These are phyloP conservation scores for Habropoda laboriosa DNA, from an alignment of 1,140 invertebrate species.

Conservation along the genomic window DNA sequence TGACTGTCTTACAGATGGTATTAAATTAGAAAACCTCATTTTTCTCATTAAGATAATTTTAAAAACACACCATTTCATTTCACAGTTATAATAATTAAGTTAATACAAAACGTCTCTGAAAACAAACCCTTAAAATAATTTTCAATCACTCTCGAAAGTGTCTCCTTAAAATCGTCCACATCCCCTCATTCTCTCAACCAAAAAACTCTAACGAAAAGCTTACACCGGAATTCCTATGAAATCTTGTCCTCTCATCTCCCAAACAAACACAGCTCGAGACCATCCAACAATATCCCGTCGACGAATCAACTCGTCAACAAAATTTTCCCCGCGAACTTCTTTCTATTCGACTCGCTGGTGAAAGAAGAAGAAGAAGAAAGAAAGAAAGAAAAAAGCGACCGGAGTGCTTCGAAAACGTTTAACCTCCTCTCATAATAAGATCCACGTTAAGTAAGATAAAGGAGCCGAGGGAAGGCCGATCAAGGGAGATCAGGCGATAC, in stretches of 20 bases:
- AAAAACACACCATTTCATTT: too few relatives aligned
- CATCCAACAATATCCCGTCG: neutral
- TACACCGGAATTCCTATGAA: neutral
- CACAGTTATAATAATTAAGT: too few relatives aligned
- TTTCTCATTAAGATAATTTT: too few relatives aligned
- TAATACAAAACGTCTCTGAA: too few relatives aligned
- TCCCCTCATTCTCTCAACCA: too few relatives aligned
- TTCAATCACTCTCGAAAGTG: too few relatives aligned
- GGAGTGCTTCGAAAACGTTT: constrained; percentile 22
- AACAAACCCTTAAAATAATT: too few relatives aligned
- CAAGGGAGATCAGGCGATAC: constrained; percentile 61
- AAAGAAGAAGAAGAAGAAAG: neutral
- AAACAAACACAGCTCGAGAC: neutral
- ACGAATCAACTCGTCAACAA: neutral
- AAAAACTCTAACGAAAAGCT: too few relatives aligned
- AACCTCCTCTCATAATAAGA: constrained; percentile 48
- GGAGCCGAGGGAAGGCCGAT: constrained; percentile 40
- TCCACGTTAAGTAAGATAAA: constrained; percentile 55
- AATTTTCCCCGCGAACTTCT: neutral
- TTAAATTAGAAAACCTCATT: too few relatives aligned
- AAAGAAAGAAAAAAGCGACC: neutral
- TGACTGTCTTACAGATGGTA: too few relatives aligned
- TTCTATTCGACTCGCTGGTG: neutral
- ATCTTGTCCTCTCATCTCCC: neutral
- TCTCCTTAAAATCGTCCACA: too few relatives aligned